phyloP scores from a whole-genome alignment of 2,797 vertebrate genomes.

The Cryptoblepharus egeriae region DNA sequence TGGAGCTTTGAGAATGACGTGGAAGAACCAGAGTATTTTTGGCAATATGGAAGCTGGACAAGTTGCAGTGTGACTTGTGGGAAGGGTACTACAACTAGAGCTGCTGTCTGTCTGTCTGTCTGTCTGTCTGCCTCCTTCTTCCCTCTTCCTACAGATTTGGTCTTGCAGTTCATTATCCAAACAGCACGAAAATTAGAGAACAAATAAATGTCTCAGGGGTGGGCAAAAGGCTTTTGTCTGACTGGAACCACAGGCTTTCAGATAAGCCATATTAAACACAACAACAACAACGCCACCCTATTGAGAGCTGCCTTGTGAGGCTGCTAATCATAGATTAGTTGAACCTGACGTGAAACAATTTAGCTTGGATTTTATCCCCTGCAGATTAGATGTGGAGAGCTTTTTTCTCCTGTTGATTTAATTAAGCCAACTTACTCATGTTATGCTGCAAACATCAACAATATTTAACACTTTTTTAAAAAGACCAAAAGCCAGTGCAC shows the following conservation, averaged over 20 bases:
- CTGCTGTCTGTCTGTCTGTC: no score
- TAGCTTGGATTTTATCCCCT: background rate
- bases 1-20: conserved; percentile 83
- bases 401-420: background rate
- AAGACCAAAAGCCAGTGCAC: background rate
- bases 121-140: no score
- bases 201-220: background rate
- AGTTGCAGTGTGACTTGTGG: conserved; percentile 94
- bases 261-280: background rate
- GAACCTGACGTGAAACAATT: background rate
- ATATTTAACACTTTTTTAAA: background rate
- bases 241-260: background rate
- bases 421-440: background rate
- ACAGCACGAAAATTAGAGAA: background rate
- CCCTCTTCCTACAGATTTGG: background rate
- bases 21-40: conserved; percentile 83
- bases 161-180: conserved; percentile 6
- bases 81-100: conserved; percentile 76
- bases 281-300: background rate
- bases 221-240: background rate
- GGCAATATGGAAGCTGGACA: conserved; percentile 92
- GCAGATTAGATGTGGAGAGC: background rate
- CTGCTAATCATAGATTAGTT: background rate
- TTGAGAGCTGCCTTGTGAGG: background rate
- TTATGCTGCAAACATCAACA: background rate